A percentile compares a stretch with the other conserved stretches of the same genome.
phyloP scores from a whole-genome alignment of 1,140 invertebrate genomes.

The Cotesia chilonis region DNA sequence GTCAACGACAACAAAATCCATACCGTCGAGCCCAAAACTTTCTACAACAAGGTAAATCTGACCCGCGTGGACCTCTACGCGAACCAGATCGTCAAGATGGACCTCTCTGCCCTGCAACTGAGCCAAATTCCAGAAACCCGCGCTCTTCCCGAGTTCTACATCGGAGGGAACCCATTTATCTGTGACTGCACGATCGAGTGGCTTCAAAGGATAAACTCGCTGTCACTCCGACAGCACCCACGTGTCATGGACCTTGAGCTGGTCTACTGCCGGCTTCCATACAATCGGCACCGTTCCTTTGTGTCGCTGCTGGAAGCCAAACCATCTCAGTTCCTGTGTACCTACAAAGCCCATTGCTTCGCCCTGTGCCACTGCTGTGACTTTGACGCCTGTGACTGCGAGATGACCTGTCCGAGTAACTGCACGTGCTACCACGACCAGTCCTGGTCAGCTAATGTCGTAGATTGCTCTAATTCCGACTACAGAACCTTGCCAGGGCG shows the following conservation, averaged over 20 bases:
- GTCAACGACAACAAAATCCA: conserved; percentile 85
- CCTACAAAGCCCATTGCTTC: conserved; percentile 83
- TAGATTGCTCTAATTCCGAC: conserved; percentile 83
- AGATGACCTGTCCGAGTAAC: conserved; percentile 85
- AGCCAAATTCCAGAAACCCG: conserved; percentile 70
- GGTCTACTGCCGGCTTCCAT: conserved; percentile 82
- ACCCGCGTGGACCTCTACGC: conserved; percentile 84
- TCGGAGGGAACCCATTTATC: conserved; percentile 87
- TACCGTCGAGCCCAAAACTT: conserved; percentile 79
- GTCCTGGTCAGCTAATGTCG: conserved; percentile 87
- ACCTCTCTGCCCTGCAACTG: conserved; percentile 79
- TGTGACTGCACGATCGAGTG: conserved; percentile 90
- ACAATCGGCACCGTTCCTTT: conserved; percentile 76
- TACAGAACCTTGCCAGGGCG: conserved; percentile 78
- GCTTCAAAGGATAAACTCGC: conserved; percentile 81
- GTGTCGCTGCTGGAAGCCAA: conserved; percentile 76
- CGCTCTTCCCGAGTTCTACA: conserved; percentile 82
- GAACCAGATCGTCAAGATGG: conserved; percentile 81
- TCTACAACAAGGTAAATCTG: conserved; percentile 80
- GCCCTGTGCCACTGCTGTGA: conserved; percentile 87
- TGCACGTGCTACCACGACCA: conserved; percentile 89
- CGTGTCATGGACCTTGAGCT: conserved; percentile 82
- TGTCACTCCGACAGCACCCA: conserved; percentile 78
- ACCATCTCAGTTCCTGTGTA: conserved; percentile 82
- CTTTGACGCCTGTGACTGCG: conserved; percentile 86